phyloP scores from a whole-genome alignment of 2,797 vertebrate species.

The Astyanax mexicanus region DNA sequence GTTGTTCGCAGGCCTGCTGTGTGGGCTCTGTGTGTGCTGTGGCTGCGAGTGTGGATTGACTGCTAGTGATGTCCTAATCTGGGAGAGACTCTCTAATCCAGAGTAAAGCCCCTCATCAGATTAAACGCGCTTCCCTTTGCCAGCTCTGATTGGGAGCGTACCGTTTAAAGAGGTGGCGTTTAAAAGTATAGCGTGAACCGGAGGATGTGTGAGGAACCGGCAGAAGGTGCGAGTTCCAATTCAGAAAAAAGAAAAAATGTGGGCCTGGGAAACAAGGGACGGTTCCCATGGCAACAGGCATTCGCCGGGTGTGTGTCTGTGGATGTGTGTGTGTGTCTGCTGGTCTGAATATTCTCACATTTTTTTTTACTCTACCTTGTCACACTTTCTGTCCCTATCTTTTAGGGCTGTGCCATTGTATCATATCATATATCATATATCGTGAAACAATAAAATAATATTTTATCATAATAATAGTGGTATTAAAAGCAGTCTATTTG shows the following conservation, averaged over 20 bases:
- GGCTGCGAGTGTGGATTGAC: neutral
- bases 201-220: slow-evolving; percentile 19
- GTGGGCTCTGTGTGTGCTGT: no score
- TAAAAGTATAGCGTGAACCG: slow-evolving; percentile 4
- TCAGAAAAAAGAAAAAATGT: neutral
- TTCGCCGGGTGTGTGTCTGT: no score
- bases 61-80: slow-evolving; percentile 13
- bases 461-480: no score
- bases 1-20: neutral
- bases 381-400: no score
- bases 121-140: slow-evolving; percentile 3
- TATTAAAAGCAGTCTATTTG: no score
- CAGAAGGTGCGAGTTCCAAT: slow-evolving; percentile 21
- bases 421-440: no score
- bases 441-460: no score
- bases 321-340: neutral
- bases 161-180: slow-evolving; percentile 11
- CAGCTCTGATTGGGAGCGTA: slow-evolving; percentile 12
- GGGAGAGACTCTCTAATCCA: slow-evolving; percentile 18
- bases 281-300: slow-evolving; percentile 46
- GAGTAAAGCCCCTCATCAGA: slow-evolving; percentile 30
- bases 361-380: neutral
- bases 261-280: slow-evolving; percentile 1
- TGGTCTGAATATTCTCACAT: slow-evolving; percentile 22
- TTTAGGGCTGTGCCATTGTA: no score